phyloP scores from a whole-genome alignment of 2,888 invertebrate genomes.

The Pasiphila rectangulata region DNA sequence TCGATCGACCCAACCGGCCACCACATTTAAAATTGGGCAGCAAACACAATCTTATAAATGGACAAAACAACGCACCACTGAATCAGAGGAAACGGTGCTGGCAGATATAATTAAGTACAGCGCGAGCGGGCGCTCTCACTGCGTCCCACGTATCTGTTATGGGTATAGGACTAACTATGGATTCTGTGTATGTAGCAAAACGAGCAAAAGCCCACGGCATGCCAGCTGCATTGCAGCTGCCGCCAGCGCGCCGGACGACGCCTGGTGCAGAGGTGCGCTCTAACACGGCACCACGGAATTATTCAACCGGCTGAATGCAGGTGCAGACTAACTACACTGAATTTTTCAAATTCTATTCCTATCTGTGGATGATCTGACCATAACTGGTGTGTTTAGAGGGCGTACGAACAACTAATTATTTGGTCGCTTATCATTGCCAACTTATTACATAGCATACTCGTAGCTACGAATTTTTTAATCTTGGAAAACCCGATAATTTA shows the following conservation, averaged over 20 bases:
- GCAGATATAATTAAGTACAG: constrained; percentile 29
- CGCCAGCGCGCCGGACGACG: constrained; percentile 38
- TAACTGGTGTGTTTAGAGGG: not conserved
- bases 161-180: constrained; percentile 23
- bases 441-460: no score
- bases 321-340: constrained; percentile 31
- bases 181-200: constrained; percentile 49
- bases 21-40: not conserved
- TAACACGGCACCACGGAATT: constrained; percentile 47
- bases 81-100: constrained; percentile 22
- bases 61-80: constrained; percentile 17
- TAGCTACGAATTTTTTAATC: no score
- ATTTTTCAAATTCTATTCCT: constrained; percentile 7
- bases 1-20: no score
- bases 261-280: constrained; percentile 38
- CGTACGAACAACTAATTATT: not conserved
- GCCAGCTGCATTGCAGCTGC: constrained; percentile 76
- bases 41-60: constrained; percentile 9
- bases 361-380: not conserved
- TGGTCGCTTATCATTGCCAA: no score
- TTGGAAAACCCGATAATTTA: no score
- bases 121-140: constrained; percentile 27
- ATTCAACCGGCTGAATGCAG: constrained; percentile 55
- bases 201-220: constrained; percentile 61
- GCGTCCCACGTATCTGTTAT: constrained; percentile 31